A percentile compares a stretch with the other conserved stretches of the same genome.
Evolutionary conservation across 2,888 invertebrate genomes (phyloP).

Genomic region (Lydus trimaculatus): DNA sequence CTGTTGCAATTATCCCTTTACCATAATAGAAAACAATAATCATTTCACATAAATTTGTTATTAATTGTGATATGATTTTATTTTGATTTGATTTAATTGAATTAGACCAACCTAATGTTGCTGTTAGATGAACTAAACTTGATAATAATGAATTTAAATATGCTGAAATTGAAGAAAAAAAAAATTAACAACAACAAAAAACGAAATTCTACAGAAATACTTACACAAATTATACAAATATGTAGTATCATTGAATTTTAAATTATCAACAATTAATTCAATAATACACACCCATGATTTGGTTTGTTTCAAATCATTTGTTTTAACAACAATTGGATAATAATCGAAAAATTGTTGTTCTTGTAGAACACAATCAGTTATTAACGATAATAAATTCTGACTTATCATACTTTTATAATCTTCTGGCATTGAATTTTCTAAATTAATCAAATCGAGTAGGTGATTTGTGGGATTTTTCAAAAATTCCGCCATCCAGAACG

Average conservation of each 20-base stretch:
- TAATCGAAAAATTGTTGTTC: conserved; percentile 52
- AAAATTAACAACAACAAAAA: no score
- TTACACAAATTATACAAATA: conserved; percentile 67
- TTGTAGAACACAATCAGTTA: conserved; percentile 52
- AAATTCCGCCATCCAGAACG: conserved; percentile 52
- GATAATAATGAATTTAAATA: conserved; percentile 63
- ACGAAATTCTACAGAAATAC: not conserved
- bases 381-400: conserved; percentile 54
- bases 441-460: conserved; percentile 49
- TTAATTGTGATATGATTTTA: conserved; percentile 55
- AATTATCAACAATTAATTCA: conserved; percentile 60
- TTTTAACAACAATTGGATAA: conserved; percentile 23
- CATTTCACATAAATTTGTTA: conserved; percentile 61
- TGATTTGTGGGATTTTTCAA: conserved; percentile 50
- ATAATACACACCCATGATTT: conserved; percentile 60
- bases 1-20: conserved; percentile 60
- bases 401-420: conserved; percentile 50
- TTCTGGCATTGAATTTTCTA: conserved; percentile 43
- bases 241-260: conserved; percentile 63
- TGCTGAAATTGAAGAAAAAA: conserved; percentile 57
- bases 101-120: conserved; percentile 61
- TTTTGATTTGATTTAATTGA: conserved; percentile 46
- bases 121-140: conserved; percentile 63
- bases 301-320: not conserved
- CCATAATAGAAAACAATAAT: conserved; percentile 63